Base-by-base conservation (phyloP, 2,113 vertebrate species). In the Festucalex cinctus region DNA sequence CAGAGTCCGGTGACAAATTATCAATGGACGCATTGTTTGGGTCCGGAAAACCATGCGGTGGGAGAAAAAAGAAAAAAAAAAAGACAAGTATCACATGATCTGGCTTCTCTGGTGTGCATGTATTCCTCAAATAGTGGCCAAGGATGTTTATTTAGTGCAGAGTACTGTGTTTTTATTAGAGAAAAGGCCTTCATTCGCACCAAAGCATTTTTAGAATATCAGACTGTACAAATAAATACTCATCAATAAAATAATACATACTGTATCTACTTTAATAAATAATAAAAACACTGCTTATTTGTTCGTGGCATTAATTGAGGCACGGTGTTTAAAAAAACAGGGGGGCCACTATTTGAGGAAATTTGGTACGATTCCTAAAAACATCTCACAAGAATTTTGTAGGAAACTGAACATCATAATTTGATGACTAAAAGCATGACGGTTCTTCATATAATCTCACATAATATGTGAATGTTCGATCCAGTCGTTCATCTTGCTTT, bases 11-110 rank as follows among this genome's bases (percentile, higher is more conserved):
- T 37, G 32, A 60, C 9, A 37, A 37, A 39, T 22, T 60, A 37
- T 60, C 17, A 60, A 60, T 60, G 58, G 58, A 60, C 19, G 35
- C 35, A 39, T 60, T 60, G 58, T 60, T 28, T 19, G 58, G 22
- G n/a, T 37, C 19, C 9, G 20, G 9, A 19, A 37, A 60, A 39
- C 32, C 26, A 32, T 36, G 57, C 57, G 28, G 9, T 9, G 3
- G 0, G 8, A 8, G n/a, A 37, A 37, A 36, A 60, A 59, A 28
- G n/a, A n/a, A 3, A 54, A 14, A 22, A 32, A 36, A 59, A 59
- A 36, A 37, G 36, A 6, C 35, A n/a, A 37, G 3, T 14, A 13
- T 60, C 36, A n/a, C 20, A 60, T n/a, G 35, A 39, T 37, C n/a
- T n/a, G 32, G 28, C 32, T 36, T 59, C 28, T 59, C 17, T 9